Percentiles rank a stretch among this genome's conserved stretches.
phyloP scores from a whole-genome alignment of 2,888 invertebrate genomes.

The Muschampia plurimacula region DNA sequence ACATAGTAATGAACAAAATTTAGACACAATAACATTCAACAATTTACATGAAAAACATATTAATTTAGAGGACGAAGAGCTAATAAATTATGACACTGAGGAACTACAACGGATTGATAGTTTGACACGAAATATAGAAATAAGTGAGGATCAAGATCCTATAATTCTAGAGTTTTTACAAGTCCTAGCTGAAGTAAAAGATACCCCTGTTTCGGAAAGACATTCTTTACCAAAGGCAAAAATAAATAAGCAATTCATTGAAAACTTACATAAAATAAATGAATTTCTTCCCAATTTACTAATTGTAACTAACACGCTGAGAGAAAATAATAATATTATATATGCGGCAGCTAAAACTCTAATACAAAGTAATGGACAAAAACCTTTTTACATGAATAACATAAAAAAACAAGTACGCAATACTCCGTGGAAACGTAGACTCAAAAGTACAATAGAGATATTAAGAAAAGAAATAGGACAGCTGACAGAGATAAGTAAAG shows the following conservation, averaged over 20 bases:
- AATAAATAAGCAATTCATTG: constrained; percentile 9
- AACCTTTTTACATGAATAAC: constrained; percentile 12
- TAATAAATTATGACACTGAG: neutral
- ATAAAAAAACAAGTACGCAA: constrained; percentile 5
- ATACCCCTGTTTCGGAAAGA: constrained; percentile 10
- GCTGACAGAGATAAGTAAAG: constrained; percentile 13
- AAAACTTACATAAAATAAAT: constrained; percentile 22
- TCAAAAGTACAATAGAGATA: constrained; percentile 18
- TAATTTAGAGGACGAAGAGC: neutral
- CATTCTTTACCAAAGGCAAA: constrained; percentile 17
- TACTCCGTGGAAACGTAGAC: constrained; percentile 27
- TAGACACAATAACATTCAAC: neutral
- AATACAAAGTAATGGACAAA: constrained; percentile 23
- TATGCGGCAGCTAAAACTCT: constrained; percentile 34
- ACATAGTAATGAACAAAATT: neutral
- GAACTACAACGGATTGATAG: neutral
- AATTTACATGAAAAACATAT: no score
- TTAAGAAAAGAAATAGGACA: constrained; percentile 21
- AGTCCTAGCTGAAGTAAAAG: constrained; percentile 1
- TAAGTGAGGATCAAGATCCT: neutral
- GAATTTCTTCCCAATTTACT: constrained; percentile 26
- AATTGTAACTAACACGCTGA: neutral
- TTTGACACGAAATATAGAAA: neutral
- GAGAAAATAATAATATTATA: constrained; percentile 18
- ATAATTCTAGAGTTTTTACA: constrained; percentile 8